These are phyloP conservation scores for Manduca sexta DNA, from an alignment of 1,140 invertebrate species.

Conservation along the genomic window DNA sequence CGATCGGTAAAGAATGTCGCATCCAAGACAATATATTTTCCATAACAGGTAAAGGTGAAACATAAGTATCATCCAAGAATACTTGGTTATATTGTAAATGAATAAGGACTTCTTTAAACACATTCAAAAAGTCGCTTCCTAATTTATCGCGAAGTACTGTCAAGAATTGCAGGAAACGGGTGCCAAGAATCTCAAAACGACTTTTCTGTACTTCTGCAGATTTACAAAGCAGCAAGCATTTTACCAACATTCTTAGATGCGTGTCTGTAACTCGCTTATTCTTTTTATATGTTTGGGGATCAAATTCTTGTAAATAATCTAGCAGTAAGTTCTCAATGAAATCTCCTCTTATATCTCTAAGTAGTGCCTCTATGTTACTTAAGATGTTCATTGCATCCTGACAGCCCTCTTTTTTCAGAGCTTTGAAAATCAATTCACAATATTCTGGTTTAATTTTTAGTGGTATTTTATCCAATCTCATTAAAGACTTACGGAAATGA, in stretches of 20 bases:
- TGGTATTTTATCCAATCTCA: conserved; percentile 14
- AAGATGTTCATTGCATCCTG: conserved; percentile 9
- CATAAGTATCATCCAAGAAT: conserved; percentile 28
- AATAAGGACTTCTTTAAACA: not conserved
- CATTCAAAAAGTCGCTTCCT: not conserved
- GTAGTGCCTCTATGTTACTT: conserved; percentile 21
- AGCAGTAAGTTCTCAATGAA: conserved; percentile 14
- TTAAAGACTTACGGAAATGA: conserved; percentile 6
- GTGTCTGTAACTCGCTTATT: not conserved
- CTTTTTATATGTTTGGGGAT: conserved; percentile 2
- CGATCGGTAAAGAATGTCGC: conserved; percentile 24
- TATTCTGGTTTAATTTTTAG: conserved; percentile 30
- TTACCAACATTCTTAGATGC: conserved; percentile 25
- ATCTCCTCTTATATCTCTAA: conserved; percentile 21
- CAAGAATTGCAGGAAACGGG: too few species aligned
- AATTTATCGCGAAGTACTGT: not conserved
- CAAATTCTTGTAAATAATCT: conserved; percentile 7
- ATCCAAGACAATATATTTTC: conserved; percentile 28
- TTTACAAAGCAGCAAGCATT: too few species aligned
- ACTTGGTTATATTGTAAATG: conserved; percentile 33
- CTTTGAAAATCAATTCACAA: conserved; percentile 22
- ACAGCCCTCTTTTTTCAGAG: conserved; percentile 12
- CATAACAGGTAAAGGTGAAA: conserved; percentile 28
- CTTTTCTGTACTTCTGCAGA: conserved; percentile 20
- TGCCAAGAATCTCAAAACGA: conserved; percentile 23